Evolutionary conservation across 2,797 vertebrate genomes (phyloP).

Genomic region (Gephyroberyx darwinii): DNA sequence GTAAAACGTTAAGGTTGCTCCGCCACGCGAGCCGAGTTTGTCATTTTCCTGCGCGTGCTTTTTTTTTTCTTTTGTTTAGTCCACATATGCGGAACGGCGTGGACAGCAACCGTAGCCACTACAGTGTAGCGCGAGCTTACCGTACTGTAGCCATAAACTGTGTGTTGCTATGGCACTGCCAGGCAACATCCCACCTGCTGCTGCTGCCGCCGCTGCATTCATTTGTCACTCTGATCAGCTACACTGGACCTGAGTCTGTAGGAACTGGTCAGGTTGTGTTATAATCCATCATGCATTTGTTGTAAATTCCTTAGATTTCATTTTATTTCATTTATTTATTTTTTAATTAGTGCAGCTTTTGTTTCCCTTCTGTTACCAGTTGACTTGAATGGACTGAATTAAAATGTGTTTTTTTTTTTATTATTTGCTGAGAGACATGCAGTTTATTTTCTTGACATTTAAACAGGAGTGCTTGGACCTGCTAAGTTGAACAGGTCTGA

Average conservation of each 20-base stretch:
- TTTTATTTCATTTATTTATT: neutral
- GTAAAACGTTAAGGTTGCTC: constrained; percentile 29
- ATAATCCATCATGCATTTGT: neutral
- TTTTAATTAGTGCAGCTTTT: neutral
- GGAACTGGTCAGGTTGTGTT: constrained; percentile 1
- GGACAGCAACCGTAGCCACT: constrained; percentile 33
- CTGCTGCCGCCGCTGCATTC: constrained; percentile 32
- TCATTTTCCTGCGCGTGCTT: constrained; percentile 14
- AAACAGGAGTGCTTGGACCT: neutral
- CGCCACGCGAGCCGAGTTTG: neutral
- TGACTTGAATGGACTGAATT: constrained; percentile 6
- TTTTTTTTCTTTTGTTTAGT: neutral
- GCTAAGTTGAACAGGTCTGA: neutral
- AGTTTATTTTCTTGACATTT: too few relatives aligned
- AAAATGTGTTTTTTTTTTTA: too few relatives aligned
- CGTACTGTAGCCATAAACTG: constrained; percentile 65
- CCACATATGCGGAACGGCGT: constrained; percentile 36
- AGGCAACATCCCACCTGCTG: constrained; percentile 77
- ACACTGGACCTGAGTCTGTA: neutral
- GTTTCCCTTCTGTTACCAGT: neutral
- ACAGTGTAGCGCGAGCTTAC: constrained; percentile 47
- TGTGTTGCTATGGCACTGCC: constrained; percentile 76
- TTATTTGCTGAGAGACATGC: too few relatives aligned
- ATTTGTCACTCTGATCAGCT: constrained; percentile 18
- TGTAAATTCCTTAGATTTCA: neutral